Evolutionary conservation across 1,140 invertebrate genomes (phyloP).

Genomic region (Panagrolaimus sp.): DNA sequence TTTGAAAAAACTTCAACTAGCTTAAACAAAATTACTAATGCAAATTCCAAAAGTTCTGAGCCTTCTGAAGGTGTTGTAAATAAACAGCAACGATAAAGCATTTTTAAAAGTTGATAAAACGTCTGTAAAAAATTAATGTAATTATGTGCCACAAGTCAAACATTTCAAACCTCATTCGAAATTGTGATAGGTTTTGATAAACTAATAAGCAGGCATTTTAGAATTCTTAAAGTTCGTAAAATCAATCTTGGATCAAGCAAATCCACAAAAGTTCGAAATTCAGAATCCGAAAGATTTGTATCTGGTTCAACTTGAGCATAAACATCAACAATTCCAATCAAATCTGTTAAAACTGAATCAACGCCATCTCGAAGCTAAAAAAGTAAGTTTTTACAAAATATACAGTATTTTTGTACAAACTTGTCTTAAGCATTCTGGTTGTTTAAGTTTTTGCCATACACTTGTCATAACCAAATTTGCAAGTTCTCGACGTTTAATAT

Average conservation of each 20-base stretch:
- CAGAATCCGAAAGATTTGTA: not conserved
- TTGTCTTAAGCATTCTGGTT: slow-evolving; percentile 20
- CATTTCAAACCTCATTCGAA: slow-evolving; percentile 17
- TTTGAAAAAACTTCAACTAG: slow-evolving; percentile 23
- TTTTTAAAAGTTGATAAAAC: slow-evolving; percentile 37
- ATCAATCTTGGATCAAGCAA: slow-evolving; percentile 38
- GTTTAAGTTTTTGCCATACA: slow-evolving; percentile 35
- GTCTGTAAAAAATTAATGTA: slow-evolving; percentile 29
- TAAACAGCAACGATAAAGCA: slow-evolving; percentile 39
- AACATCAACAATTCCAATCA: slow-evolving; percentile 37
- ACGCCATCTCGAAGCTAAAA: slow-evolving; percentile 36
- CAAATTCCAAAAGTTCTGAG: slow-evolving; percentile 18
- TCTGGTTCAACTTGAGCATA: slow-evolving; percentile 33
- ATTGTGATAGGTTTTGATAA: slow-evolving; percentile 25
- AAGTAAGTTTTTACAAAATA: not conserved
- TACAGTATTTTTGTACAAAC: slow-evolving; percentile 21
- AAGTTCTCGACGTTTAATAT: slow-evolving; percentile 20
- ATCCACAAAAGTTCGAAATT: slow-evolving; percentile 32
- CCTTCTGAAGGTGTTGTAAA: slow-evolving; percentile 30
- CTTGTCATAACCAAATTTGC: slow-evolving; percentile 33
- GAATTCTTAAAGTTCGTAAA: slow-evolving; percentile 8
- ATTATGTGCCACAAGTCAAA: not conserved
- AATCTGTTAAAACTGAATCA: slow-evolving; percentile 39
- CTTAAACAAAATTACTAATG: slow-evolving; percentile 25
- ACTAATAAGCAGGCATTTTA: slow-evolving; percentile 36